Base-by-base conservation (phyloP, 2,888 invertebrate species). In the Tanypteryx hageni region DNA sequence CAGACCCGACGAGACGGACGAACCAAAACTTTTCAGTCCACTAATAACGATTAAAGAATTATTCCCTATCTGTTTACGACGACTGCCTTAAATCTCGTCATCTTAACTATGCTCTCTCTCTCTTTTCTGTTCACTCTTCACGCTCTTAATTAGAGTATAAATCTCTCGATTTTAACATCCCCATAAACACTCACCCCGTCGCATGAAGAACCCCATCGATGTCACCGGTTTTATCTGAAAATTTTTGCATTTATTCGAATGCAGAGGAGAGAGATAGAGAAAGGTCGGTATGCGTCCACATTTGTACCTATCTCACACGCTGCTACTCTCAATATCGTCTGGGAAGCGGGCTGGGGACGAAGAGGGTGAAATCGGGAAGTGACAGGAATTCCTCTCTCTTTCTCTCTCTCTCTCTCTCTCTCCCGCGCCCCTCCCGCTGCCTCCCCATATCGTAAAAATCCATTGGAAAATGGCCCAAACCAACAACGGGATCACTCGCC, bases 401-500 rank as follows among this genome's bases (percentile, higher is more conserved):
- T 83, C 57, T n/a, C n/a, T n/a, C 44, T 22, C 61, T 27, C 27
- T 59, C 86, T 31, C 64, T 31, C 5, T 31, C 56, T 18, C 61
- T 16, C 56, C 14, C 18, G 14, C 0, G 2, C 10, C 83, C 44
- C 59, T 44, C 22, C 82, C 64, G n/a, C 16, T n/a, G 10, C 83
- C 83, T n/a, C 14, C 86, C 59, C 64, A 10, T 61, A 64, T 89
- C 89, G 89, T 89, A 89, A 89, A 89, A 89, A 89, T 89, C 89
- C 89, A 89, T 89, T 64, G 89, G 64, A 64, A 86, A 31, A 27
- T 22, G 85, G 58, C 58, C 85, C 57, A 22, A 27, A 44, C 83
- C 86, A 59, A 68, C 89, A 44, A 18, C 61, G 89, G 44, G 64
- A 89, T 89, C 89, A 64, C 44, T 64, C 0, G 68, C 18, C 18